These are phyloP conservation scores for Branchinecta lynchi DNA, from an alignment of 1,140 invertebrate genomes.

Conservation along the genomic window DNA sequence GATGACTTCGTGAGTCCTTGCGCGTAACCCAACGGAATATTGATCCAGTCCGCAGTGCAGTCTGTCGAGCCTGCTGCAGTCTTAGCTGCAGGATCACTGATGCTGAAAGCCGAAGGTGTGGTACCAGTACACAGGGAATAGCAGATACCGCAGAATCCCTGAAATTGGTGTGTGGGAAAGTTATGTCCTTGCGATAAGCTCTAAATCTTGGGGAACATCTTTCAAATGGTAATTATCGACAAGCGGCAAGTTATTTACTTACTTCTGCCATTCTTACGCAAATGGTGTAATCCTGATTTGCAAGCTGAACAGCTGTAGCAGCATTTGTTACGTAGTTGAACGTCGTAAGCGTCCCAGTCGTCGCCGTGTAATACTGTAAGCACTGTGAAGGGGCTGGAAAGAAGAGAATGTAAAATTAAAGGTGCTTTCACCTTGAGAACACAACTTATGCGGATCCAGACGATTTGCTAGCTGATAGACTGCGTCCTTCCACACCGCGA, in stretches of 20 bases:
- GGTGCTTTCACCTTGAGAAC: too few species aligned
- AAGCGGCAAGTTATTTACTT: neutral
- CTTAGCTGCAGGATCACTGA: neutral
- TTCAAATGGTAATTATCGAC: too few species aligned
- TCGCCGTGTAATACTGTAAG: conserved; percentile 52
- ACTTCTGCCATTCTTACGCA: conserved; percentile 43
- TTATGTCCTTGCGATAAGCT: too few species aligned
- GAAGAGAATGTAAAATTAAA: neutral
- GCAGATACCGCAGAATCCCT: conserved; percentile 20
- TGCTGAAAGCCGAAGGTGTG: neutral
- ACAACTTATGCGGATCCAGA: too few species aligned
- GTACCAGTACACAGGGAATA: conserved; percentile 15
- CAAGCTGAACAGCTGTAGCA: conserved; percentile 46
- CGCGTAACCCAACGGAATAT: conserved; percentile 14
- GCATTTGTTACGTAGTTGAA: conserved; percentile 51
- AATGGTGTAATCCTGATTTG: conserved; percentile 55
- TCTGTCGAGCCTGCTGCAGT: neutral
- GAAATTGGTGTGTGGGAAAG: neutral
- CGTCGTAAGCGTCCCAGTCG: conserved; percentile 47
- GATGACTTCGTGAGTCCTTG: neutral
- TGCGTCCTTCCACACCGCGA: too few species aligned
- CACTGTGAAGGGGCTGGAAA: conserved; percentile 32
- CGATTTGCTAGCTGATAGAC: too few species aligned
- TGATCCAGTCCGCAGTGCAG: conserved; percentile 14
- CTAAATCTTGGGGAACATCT: too few species aligned